phyloP scores from a whole-genome alignment of 2,797 vertebrate genomes.

The Aplochiton taeniatus region DNA sequence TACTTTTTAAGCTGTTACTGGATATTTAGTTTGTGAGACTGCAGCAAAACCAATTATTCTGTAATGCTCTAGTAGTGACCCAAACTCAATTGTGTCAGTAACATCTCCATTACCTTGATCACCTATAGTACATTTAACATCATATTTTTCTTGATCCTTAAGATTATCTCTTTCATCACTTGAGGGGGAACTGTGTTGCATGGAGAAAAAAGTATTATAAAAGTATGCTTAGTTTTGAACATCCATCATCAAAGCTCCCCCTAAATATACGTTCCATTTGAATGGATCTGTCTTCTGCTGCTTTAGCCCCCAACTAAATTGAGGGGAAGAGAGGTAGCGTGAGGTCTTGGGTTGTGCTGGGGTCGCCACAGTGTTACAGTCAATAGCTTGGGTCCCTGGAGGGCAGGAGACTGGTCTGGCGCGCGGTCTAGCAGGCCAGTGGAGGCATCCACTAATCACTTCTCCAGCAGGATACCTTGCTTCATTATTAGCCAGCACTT shows the following conservation, averaged over 20 bases:
- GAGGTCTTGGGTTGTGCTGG: conserved; percentile 29
- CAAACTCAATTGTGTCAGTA: too few species aligned
- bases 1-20: background rate
- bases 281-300: conserved; percentile 55
- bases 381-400: conserved; percentile 52
- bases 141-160: background rate
- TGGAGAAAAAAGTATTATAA: background rate
- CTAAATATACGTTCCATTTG: conserved; percentile 51
- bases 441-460: conserved; percentile 71
- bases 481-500: conserved; percentile 61
- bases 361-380: conserved; percentile 52
- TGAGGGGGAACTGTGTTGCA: background rate
- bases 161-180: background rate
- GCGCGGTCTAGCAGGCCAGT: conserved; percentile 40
- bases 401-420: conserved; percentile 57
- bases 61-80: too few species aligned
- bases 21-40: too few species aligned
- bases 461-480: conserved; percentile 62
- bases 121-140: background rate
- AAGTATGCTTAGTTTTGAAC: conserved; percentile 19
- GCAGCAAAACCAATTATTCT: too few species aligned
- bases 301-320: conserved; percentile 47
- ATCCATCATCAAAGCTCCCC: conserved; percentile 2
- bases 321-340: conserved; percentile 29
- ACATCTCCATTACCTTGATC: too few species aligned